Conservation (phyloP, 1,140 invertebrate species). For the Drosophila ambigua region DNA sequence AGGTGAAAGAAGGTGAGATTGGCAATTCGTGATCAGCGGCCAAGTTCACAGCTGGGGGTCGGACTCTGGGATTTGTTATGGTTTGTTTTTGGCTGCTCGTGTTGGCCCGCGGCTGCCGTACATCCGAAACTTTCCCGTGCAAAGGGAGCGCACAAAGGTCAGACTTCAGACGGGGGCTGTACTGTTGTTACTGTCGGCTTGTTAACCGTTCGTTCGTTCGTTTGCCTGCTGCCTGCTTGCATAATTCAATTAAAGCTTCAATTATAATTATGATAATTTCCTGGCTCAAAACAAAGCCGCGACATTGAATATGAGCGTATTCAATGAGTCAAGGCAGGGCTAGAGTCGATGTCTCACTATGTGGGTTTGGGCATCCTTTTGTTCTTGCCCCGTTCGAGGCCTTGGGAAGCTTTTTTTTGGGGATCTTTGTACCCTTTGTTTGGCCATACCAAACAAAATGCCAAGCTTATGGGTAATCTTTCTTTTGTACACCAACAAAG, state of each 20-base stretch:
- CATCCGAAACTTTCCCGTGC: conserved; percentile 45
- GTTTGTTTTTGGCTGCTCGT: conserved; percentile 21
- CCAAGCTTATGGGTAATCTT: conserved; percentile 17
- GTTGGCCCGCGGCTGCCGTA: conserved; percentile 42
- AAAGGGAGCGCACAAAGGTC: conserved; percentile 49
- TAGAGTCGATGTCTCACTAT: not conserved
- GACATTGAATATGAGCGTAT: conserved; percentile 21
- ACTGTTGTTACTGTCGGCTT: not conserved
- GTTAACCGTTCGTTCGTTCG: conserved; percentile 52
- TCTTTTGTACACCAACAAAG: conserved; percentile 37
- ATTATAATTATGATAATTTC: conserved; percentile 25
- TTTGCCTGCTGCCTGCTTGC: conserved; percentile 38
- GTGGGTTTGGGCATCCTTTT: conserved; percentile 51
- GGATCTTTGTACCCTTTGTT: conserved; percentile 8
- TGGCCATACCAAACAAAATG: not conserved
- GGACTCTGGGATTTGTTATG: conserved; percentile 4
- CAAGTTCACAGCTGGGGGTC: conserved; percentile 69
- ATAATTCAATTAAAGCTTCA: conserved; percentile 73
- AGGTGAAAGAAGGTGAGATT: conserved; percentile 54
- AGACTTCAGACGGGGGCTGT: conserved; percentile 27
- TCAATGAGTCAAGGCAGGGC: conserved; percentile 29
- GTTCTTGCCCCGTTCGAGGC: conserved; percentile 40
- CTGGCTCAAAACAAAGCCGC: conserved; percentile 9
- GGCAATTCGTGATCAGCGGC: conserved; percentile 56
- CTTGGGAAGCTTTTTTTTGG: conserved; percentile 18